Conservation (phyloP, 2,888 invertebrate genomes). For the Nysson spinosus region DNA sequence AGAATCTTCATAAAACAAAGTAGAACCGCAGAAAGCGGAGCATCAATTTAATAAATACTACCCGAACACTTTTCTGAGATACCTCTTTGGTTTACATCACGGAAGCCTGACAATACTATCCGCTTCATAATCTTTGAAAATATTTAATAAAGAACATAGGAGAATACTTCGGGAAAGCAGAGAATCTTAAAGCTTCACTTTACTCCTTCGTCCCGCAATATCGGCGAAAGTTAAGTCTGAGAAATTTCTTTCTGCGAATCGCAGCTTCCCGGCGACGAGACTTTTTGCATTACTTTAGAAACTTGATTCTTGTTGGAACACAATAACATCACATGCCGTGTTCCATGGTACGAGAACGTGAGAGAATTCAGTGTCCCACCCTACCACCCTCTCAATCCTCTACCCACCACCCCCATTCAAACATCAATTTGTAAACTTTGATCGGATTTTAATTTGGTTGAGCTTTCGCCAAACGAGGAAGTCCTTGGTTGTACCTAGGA, state of each 20-base stretch:
- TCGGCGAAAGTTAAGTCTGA: conserved; percentile 1
- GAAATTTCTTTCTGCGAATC: conserved; percentile 7
- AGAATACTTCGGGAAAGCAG: too few relatives aligned
- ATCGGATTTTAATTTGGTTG: conserved; percentile 73
- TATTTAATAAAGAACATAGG: too few relatives aligned
- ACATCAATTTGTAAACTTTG: conserved; percentile 72
- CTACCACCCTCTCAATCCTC: conserved; percentile 13
- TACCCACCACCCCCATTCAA: conserved; percentile 66
- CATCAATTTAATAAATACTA: too few relatives aligned
- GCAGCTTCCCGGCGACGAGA: background rate
- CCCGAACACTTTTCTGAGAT: too few relatives aligned
- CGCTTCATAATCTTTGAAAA: too few relatives aligned
- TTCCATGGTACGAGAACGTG: conserved; percentile 19
- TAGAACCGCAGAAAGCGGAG: too few relatives aligned
- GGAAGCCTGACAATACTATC: too few relatives aligned
- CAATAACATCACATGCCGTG: conserved; percentile 53
- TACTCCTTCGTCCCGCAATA: background rate
- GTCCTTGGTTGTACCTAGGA: too few relatives aligned
- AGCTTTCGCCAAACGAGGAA: conserved; percentile 16
- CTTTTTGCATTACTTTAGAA: conserved; percentile 7
- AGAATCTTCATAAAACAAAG: too few relatives aligned
- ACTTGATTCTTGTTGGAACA: conserved; percentile 49
- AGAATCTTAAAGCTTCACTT: background rate
- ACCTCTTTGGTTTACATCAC: too few relatives aligned
- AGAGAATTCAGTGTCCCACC: conserved; percentile 32